phyloP scores from a whole-genome alignment of 2,797 vertebrate genomes.

The Notamacropus eugenii region DNA sequence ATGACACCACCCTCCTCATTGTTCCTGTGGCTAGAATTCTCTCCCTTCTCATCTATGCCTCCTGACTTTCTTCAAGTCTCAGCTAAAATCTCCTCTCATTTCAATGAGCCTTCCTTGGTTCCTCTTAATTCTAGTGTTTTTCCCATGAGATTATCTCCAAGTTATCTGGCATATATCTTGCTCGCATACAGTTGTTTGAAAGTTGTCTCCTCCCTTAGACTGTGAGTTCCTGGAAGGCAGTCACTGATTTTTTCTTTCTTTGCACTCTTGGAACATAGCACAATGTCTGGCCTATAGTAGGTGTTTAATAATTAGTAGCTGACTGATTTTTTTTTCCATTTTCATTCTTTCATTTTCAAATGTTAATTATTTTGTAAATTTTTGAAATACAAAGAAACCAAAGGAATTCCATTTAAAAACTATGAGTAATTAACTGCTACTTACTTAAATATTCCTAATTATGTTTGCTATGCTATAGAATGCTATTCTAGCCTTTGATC shows the following conservation, averaged over 20 bases:
- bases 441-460: slow-evolving; percentile 33
- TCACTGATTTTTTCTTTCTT: background rate
- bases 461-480: slow-evolving; percentile 37
- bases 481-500: slow-evolving; percentile 33
- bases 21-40: background rate
- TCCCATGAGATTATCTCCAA: background rate
- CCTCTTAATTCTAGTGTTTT: background rate
- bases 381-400: slow-evolving; percentile 13
- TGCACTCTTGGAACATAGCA: background rate
- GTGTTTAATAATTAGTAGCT: background rate
- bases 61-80: background rate
- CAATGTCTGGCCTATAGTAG: background rate
- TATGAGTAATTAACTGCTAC: slow-evolving; percentile 34
- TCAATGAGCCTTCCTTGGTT: background rate
- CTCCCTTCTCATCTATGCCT: background rate
- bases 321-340: background rate
- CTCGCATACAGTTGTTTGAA: background rate
- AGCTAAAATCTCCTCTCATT: background rate
- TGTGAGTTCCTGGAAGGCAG: background rate
- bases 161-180: background rate
- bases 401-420: slow-evolving; percentile 26
- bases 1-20: background rate
- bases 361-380: background rate
- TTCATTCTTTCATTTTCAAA: background rate
- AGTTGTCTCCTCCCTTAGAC: background rate